Evolutionary conservation across 1,140 invertebrate species (phyloP).

Genomic region (Drosophila burlai): DNA sequence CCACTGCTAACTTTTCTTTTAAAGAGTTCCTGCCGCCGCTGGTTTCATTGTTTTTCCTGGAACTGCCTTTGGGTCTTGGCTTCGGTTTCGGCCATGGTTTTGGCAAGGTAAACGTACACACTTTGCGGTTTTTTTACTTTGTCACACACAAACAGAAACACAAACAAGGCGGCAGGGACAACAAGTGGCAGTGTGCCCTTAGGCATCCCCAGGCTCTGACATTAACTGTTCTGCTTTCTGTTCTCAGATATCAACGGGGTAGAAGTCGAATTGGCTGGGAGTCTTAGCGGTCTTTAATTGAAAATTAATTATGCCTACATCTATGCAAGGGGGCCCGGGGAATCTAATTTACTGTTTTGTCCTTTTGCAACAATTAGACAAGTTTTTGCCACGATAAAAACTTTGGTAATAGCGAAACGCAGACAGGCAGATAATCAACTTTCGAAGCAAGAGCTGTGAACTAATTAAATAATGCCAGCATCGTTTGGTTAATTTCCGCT

Average conservation of each 20-base stretch:
- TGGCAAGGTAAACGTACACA: conserved; percentile 21
- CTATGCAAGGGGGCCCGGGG: background rate
- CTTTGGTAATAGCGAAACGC: conserved; percentile 17
- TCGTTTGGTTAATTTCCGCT: conserved; percentile 10
- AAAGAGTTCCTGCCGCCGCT: conserved; percentile 33
- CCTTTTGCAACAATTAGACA: conserved; percentile 31
- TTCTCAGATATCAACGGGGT: background rate
- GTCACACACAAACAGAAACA: conserved; percentile 43
- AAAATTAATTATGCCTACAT: conserved; percentile 59
- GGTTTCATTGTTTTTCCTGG: conserved; percentile 29
- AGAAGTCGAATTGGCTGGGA: conserved; percentile 11
- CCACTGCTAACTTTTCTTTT: conserved; percentile 44
- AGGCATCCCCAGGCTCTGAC: background rate
- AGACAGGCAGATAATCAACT: conserved; percentile 28
- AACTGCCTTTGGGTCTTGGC: conserved; percentile 3
- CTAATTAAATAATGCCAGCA: conserved; percentile 43
- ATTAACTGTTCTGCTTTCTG: background rate
- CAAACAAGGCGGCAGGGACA: conserved; percentile 19
- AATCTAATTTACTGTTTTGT: conserved; percentile 21
- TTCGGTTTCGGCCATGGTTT: conserved; percentile 24
- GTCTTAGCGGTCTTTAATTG: conserved; percentile 54
- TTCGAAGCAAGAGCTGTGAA: conserved; percentile 8
- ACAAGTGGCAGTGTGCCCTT: conserved; percentile 29
- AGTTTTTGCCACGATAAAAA: conserved; percentile 40
- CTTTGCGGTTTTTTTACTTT: conserved; percentile 44